Conservation (phyloP, 2,888 invertebrate species). For the Mactromeris polynyma region DNA sequence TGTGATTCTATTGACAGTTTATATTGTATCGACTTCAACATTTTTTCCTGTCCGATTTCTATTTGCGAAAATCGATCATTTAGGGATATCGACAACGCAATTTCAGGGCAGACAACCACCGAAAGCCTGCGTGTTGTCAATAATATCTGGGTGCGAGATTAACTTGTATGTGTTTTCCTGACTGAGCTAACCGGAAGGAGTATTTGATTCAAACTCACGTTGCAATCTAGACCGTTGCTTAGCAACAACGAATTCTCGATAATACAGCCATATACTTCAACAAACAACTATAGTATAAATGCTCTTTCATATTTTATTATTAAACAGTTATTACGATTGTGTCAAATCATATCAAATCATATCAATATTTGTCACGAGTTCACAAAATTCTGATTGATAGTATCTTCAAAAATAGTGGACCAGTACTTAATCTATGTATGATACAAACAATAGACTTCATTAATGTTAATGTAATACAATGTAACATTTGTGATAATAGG, state of each 20-base stretch:
- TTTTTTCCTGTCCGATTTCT: no score
- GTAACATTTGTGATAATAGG: not conserved
- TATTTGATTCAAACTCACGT: not conserved
- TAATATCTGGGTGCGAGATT: no score
- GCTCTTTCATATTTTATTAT: not conserved
- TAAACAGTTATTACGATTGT: not conserved
- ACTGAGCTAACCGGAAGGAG: not conserved
- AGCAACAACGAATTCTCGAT: not conserved
- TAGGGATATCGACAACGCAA: no score
- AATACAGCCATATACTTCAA: not conserved
- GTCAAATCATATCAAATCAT: not conserved
- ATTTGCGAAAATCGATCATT: no score
- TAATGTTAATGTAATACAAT: not conserved
- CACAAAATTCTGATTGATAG: not conserved
- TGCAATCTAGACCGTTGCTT: not conserved
- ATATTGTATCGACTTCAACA: no score
- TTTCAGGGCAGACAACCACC: no score
- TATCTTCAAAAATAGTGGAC: constrained; percentile 3
- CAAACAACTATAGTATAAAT: not conserved
- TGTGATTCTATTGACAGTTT: no score
- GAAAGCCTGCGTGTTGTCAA: no score
- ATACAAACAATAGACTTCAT: not conserved
- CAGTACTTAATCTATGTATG: not conserved
- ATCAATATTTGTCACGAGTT: not conserved
- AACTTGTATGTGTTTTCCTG: no score